These are phyloP conservation scores for Phymorhynchus buccinoides DNA, from an alignment of 1,140 invertebrate species.

Conservation along the genomic window DNA sequence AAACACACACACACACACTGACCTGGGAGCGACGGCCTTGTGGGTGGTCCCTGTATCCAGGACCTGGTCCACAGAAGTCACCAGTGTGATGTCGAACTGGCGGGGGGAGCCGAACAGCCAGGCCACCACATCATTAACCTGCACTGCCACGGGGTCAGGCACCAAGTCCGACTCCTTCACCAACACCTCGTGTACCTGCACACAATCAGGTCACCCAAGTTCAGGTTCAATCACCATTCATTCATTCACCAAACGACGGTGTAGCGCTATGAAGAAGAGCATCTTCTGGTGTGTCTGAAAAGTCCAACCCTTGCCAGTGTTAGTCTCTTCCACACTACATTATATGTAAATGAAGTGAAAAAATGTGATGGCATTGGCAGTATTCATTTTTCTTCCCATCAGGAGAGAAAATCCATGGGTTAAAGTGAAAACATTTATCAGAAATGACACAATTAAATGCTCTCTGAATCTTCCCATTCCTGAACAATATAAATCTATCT, in stretches of 20 bases:
- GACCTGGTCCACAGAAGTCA: conserved; percentile 63
- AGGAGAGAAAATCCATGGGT: too few species aligned
- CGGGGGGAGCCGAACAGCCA: conserved; percentile 67
- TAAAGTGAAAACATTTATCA: too few species aligned
- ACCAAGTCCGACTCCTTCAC: conserved; percentile 57
- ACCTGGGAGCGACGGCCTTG: conserved; percentile 57
- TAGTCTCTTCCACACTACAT: too few species aligned
- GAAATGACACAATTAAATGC: too few species aligned
- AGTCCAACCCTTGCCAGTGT: too few species aligned
- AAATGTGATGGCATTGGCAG: too few species aligned
- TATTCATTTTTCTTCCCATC: too few species aligned
- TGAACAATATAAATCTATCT: too few species aligned
- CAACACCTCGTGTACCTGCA: conserved; percentile 68
- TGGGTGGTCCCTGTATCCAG: conserved; percentile 51
- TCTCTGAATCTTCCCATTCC: too few species aligned
- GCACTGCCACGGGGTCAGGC: conserved; percentile 68
- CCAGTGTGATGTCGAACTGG: conserved; percentile 58
- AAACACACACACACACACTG: conserved; percentile 7
- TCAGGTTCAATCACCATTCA: not conserved
- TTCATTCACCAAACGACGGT: not conserved
- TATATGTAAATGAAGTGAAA: too few species aligned
- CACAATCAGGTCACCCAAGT: not conserved
- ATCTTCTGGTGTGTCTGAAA: too few species aligned
- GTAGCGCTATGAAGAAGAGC: not conserved
- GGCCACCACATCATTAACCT: conserved; percentile 70